A percentile compares a stretch with the other conserved stretches of the same genome.
Evolutionary conservation across 2,797 vertebrate genomes (phyloP).

Genomic region (Phaenicophaeus curvirostris): DNA sequence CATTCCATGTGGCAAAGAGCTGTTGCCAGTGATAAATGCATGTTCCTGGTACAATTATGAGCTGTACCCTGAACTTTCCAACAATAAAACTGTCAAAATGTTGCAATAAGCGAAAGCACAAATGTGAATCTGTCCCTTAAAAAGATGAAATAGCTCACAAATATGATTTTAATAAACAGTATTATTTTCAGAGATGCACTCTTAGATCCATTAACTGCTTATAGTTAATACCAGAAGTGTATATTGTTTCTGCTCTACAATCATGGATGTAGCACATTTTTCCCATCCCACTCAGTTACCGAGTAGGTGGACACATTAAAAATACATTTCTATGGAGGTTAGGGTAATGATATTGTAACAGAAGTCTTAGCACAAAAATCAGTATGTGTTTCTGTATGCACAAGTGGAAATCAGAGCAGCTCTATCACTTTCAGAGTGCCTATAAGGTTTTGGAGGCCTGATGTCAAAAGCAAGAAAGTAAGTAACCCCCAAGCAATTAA

Average conservation of each 20-base stretch:
- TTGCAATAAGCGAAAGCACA: slow-evolving; percentile 50
- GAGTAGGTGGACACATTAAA: background rate
- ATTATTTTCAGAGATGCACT: background rate
- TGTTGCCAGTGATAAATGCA: slow-evolving; percentile 71
- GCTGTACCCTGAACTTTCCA: slow-evolving; percentile 67
- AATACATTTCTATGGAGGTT: background rate
- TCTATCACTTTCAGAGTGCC: background rate
- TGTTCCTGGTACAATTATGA: slow-evolving; percentile 71
- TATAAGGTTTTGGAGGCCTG: background rate
- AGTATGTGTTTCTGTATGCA: background rate
- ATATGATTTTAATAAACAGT: slow-evolving; percentile 33
- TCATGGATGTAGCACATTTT: background rate
- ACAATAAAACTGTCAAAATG: slow-evolving; percentile 70
- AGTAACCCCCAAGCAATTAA: background rate
- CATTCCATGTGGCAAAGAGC: slow-evolving; percentile 60
- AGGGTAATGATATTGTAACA: background rate
- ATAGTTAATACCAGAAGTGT: background rate
- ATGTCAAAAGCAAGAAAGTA: background rate
- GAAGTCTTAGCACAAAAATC: background rate
- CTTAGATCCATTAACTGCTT: slow-evolving; percentile 28
- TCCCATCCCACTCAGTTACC: background rate
- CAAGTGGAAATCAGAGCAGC: background rate
- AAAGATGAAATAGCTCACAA: slow-evolving; percentile 42
- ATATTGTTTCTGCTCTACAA: background rate
- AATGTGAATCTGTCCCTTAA: slow-evolving; percentile 29